Evolutionary conservation across 2,797 vertebrate species (phyloP), one percentile per base, ranked within the genome.

Genomic region (Loris lydekkerianus): DNA sequence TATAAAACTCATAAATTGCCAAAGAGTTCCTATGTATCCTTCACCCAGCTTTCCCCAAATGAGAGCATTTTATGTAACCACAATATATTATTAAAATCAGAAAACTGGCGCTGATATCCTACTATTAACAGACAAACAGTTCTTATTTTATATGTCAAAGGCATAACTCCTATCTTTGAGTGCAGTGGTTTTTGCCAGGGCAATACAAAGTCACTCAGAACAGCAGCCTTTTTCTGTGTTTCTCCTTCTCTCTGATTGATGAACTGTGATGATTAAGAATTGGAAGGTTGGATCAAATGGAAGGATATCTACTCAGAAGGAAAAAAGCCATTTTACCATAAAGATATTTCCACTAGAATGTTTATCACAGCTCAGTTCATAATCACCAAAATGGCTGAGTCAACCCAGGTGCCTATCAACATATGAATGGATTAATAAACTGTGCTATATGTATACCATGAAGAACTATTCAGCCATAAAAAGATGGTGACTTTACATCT

Each of bases 1-100:
- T 60, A 56, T 8, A 84, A 94, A 46, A 76, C 10, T 78, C 83
- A 77, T 25, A 87, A 85, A 76, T 88, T 95, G 29, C 40, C 43
- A 29, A 89, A 40, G 31, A 92, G 21, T 95, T 92, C 17, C 40
- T 89, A 1, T 80, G 10, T 61, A 34, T 86, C 53, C 5, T 83
- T n/a, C 49, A 86, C 8, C 34, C 21, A 78, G 27, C 4, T 94
- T 89, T 89, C 49, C 65, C 40, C n/a, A 84, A 53, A 46, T 63
- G 73, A 76, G 37, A 78, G 31, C 69, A 67, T 91, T 14, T 91
- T 95, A 80, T 10, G 29, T 91, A 86, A 92, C 23, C 63, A 91
- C 63, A 85, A 46, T 70, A 40, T 34, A 80, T 89, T 69, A 43
- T 82, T 83, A 91, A 93, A 95, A 90, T 70, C 37, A 83, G 53